Base-by-base conservation (phyloP, 2,888 invertebrate genomes). In the Hyposoter didymator region DNA sequence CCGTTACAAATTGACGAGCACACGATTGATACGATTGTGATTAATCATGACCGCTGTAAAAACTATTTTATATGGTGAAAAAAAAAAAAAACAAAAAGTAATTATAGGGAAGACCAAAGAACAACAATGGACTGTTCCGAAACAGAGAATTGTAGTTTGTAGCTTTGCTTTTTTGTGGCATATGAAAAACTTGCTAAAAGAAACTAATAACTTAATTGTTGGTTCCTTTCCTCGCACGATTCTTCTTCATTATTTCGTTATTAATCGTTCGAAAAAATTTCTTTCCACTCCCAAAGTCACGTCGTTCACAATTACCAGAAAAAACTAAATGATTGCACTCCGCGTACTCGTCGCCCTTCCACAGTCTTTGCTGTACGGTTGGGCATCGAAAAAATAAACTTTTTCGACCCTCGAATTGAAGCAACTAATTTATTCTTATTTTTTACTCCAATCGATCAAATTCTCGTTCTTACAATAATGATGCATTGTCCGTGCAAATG, bases 1-100 rank as follows among this genome's bases (percentile, higher is more conserved):
- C 74, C 74, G 69, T 70, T 78, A 73, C 85, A 66, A 82, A 79
- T 82, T 74, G 78, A 78, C 69, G 78, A 70, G 70, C 74, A 70
- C 69, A 75, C 64, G 78, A 82, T 85, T 75, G 66, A 82, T 64
- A 39, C 73, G 59, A 82, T 78, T 66, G 74, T 72, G 28, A 70
- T 59, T 72, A 78, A 79, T 82, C 78, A 49, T 78, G 75, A 70
- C 66, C 59, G 72, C 49, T 52, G 43, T 39, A 55, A 35, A 70
- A 76, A 7, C 12, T 45, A 69, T 43, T 49, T 64, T 66, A 72
- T 35, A 19, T 62, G n/a, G 19, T 47, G 22, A 78, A 70, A 45
- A 32, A 39, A 43, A 32, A 22, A 62, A 22, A 35, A 78, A 70
- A 45, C 19, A 39, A 43, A 32, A 22, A 62, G 35, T 7, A 70